These are phyloP conservation scores for Lerema accius DNA, from an alignment of 1,140 invertebrate genomes.

Conservation along the genomic window DNA sequence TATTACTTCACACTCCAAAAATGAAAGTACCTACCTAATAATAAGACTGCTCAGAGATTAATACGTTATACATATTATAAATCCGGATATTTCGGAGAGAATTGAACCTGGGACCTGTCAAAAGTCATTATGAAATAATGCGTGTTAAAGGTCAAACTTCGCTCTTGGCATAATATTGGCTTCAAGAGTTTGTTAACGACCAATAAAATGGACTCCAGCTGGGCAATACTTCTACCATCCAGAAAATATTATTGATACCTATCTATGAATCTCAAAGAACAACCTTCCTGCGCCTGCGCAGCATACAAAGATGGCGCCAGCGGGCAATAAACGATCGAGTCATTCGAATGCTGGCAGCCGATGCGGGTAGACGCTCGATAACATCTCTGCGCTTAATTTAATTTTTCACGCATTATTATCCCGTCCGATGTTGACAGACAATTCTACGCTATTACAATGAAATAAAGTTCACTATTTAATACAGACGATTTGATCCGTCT, in stretches of 20 bases:
- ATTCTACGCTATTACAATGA: conserved; percentile 24
- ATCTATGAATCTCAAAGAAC: neutral
- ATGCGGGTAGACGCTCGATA: conserved; percentile 10
- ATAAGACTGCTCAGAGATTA: too few species aligned
- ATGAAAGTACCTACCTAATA: too few species aligned
- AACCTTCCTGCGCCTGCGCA: neutral
- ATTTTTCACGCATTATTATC: conserved; percentile 26
- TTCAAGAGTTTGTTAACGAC: too few species aligned
- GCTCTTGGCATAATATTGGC: too few species aligned
- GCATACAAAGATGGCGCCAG: neutral
- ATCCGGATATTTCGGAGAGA: too few species aligned
- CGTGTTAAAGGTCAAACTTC: too few species aligned
- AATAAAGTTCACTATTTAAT: conserved; percentile 9
- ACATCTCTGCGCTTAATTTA: conserved; percentile 19
- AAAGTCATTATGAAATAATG: too few species aligned
- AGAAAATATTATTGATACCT: neutral
- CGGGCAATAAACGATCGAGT: conserved; percentile 1
- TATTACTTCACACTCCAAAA: too few species aligned
- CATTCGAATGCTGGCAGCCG: conserved; percentile 8
- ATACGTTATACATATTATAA: too few species aligned
- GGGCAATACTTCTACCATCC: too few species aligned
- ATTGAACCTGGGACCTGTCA: too few species aligned
- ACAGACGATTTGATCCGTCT: neutral
- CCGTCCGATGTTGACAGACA: conserved; percentile 1
- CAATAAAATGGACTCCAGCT: too few species aligned